Evolutionary conservation across 2,888 invertebrate species (phyloP).

Genomic region (Venusia cambrica): DNA sequence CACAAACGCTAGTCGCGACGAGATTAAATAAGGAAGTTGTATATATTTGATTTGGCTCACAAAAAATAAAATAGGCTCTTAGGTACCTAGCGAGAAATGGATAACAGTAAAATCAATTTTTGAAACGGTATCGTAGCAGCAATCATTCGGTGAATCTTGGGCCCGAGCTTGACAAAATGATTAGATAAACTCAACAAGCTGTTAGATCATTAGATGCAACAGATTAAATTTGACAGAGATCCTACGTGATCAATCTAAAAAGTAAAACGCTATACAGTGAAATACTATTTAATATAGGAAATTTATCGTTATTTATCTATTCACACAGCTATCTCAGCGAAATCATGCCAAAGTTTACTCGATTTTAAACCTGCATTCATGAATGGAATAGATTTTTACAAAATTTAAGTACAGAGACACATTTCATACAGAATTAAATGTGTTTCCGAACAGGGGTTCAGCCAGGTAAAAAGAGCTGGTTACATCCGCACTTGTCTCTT

Average conservation of each 20-base stretch:
- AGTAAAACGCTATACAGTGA: too few species aligned
- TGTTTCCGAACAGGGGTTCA: too few species aligned
- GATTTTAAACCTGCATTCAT: too few species aligned
- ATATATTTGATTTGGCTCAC: too few species aligned
- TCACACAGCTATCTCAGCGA: too few species aligned
- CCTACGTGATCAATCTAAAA: slow-evolving; percentile 15
- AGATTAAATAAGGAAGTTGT: too few species aligned
- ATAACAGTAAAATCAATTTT: slow-evolving; percentile 16
- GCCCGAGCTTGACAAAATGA: slow-evolving; percentile 19
- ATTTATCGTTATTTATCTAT: too few species aligned
- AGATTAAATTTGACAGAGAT: slow-evolving; percentile 11
- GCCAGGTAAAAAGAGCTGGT: background rate
- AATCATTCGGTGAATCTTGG: slow-evolving; percentile 18
- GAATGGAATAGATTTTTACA: too few species aligned
- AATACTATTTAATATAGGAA: too few species aligned
- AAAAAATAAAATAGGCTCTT: slow-evolving; percentile 2
- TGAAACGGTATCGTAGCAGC: slow-evolving; percentile 14
- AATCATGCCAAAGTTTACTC: too few species aligned
- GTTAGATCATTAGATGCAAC: slow-evolving; percentile 15
- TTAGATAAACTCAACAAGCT: slow-evolving; percentile 17
- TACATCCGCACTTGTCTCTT: background rate
- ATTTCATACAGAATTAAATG: too few species aligned
- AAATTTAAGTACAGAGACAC: too few species aligned
- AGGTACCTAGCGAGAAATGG: slow-evolving; percentile 11
- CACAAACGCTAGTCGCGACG: background rate